Conservation (phyloP, 1,140 invertebrate genomes). For the Pseudomyrmex gracilis region DNA sequence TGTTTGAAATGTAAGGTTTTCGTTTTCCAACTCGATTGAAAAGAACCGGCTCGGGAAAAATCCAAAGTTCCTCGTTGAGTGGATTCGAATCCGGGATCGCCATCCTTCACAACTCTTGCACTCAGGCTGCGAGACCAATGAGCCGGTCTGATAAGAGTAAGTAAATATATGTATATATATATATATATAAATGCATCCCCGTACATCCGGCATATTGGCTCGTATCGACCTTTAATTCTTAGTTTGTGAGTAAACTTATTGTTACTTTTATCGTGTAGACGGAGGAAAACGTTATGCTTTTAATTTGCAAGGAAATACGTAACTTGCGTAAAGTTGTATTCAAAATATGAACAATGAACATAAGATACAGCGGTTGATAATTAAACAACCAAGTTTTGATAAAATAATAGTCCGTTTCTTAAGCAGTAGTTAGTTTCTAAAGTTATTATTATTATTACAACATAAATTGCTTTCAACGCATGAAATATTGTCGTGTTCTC, state of each 20-base stretch:
- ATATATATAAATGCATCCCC: no score
- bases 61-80: no score
- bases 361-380: constrained; percentile 17
- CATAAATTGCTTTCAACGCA: not conserved
- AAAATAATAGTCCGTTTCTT: constrained; percentile 14
- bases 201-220: no score
- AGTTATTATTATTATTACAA: constrained; percentile 12
- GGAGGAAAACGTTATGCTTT: constrained; percentile 13
- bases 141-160: no score
- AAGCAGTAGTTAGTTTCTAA: not conserved
- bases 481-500: not conserved
- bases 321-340: not conserved
- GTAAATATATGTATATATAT: no score
- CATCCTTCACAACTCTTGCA: no score
- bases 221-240: no score
- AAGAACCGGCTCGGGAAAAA: no score
- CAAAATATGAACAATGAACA: not conserved
- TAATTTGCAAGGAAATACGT: not conserved
- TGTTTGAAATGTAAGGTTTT: no score
- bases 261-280: not conserved
- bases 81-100: no score
- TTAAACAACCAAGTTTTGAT: constrained; percentile 6
- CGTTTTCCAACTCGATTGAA: no score
- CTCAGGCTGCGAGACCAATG: no score
- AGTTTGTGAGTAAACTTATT: not conserved